Evolutionary conservation across 2,888 invertebrate species (phyloP), one percentile per base, ranked within the genome.

Genomic region (Eueremaeus valkanovi): DNA sequence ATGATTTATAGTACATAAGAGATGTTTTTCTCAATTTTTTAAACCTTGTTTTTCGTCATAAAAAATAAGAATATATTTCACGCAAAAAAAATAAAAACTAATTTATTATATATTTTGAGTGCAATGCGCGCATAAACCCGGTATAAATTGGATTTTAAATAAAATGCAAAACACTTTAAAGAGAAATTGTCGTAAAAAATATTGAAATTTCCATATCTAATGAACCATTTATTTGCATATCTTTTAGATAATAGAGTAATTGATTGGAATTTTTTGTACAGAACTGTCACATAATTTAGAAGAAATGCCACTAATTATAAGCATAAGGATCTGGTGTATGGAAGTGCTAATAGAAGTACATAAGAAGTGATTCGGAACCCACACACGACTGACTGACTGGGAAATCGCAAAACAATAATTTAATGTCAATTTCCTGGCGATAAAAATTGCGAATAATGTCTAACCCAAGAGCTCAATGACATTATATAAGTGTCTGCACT

Each of bases 291-390:
- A 55, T 55, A 55, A 55, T 55, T 55, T 27, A 55, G 27, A 55
- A 55, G 27, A 55, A 55, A 27, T 55, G 55, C 55, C 55, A 55
- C 55, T 55, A 55, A 55, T 55, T 55, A 11, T 55, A 27, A 27
- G 27, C 55, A 24, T 9, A 5, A 16, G 27, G 13, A 18, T 40
- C 40, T 51, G 55, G 36, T 36, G 16, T 45, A 45, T 45, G 45
- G n/a, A 45, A 27, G 55, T 27, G 55, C 55, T 55, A 13, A 55
- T 27, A 55, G 55, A 24, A 27, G 27, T 55, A 5, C 3, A 51
- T 51, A 55, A 27, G 9, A 55, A 55, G 13, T 55, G 55, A 55
- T 27, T 27, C 55, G 55, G 24, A 27, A 55, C 55, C 55, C 55
- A 55, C 24, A 55, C 55, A 27, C 21, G 27, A 55, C n/a, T n/a